phyloP scores from a whole-genome alignment of 1,140 invertebrate genomes.

The Scylla paramamosain region DNA sequence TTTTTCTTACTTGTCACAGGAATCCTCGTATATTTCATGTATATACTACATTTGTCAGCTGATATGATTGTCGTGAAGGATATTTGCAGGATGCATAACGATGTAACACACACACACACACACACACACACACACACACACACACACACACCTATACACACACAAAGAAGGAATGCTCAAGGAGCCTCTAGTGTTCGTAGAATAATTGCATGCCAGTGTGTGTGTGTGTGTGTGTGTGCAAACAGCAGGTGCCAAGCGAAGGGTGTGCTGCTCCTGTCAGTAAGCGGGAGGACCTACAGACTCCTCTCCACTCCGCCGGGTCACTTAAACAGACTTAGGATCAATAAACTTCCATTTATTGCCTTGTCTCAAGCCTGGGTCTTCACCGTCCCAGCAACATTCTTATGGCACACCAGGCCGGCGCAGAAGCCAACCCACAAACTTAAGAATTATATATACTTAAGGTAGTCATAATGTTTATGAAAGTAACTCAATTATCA shows the following conservation, averaged over 20 bases:
- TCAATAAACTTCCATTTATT: constrained; percentile 74
- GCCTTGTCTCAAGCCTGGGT: constrained; percentile 73
- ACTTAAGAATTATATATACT: not conserved
- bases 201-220: not conserved
- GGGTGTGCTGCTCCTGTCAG: not conserved
- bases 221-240: constrained; percentile 2
- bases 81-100: too few relatives aligned
- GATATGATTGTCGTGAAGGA: too few relatives aligned
- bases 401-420: constrained; percentile 1
- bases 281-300: not conserved
- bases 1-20: too few relatives aligned
- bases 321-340: constrained; percentile 68
- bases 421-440: not conserved
- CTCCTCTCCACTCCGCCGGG: constrained; percentile 3
- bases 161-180: too few relatives aligned
- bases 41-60: too few relatives aligned
- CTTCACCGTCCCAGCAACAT: constrained; percentile 22
- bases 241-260: not conserved
- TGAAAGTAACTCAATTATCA: not conserved
- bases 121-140: not conserved
- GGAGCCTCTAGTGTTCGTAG: too few relatives aligned
- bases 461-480: not conserved
- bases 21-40: too few relatives aligned
- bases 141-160: not conserved
- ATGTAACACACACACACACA: constrained; percentile 24